Percentiles rank a stretch among this genome's conserved stretches.
These are phyloP conservation scores for Artibeus lituratus DNA, from an alignment of 2,797 vertebrate genomes.

Conservation along the genomic window DNA sequence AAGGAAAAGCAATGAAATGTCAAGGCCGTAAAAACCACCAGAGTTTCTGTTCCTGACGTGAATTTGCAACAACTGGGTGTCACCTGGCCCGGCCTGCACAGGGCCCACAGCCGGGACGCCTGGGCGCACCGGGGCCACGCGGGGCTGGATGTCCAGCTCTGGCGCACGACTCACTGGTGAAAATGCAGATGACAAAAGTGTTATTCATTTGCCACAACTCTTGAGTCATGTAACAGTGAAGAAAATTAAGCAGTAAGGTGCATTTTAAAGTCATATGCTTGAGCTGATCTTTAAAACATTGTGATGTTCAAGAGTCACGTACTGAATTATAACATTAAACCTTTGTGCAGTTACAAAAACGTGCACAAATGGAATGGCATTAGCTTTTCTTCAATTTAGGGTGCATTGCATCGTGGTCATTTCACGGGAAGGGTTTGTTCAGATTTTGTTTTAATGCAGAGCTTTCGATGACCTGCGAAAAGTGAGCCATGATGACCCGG, in stretches of 20 bases:
- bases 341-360: neutral
- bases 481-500: neutral
- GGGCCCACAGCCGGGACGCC: neutral
- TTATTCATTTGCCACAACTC: neutral
- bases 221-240: neutral
- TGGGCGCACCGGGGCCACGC: neutral
- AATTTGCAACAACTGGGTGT: neutral
- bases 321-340: neutral
- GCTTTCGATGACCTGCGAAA: neutral
- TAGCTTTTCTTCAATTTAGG: neutral
- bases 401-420: neutral
- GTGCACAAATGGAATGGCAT: neutral
- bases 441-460: neutral
- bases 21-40: neutral
- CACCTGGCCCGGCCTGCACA: neutral
- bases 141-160: neutral
- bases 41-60: neutral
- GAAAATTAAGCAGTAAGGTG: neutral
- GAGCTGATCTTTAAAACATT: neutral
- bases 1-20: neutral
- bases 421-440: neutral
- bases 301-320: neutral
- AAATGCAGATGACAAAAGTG: neutral
- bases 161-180: neutral
- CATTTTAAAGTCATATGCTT: neutral